phyloP scores from a whole-genome alignment of 1,140 invertebrate genomes.

The Zaprionus gabonicus region DNA sequence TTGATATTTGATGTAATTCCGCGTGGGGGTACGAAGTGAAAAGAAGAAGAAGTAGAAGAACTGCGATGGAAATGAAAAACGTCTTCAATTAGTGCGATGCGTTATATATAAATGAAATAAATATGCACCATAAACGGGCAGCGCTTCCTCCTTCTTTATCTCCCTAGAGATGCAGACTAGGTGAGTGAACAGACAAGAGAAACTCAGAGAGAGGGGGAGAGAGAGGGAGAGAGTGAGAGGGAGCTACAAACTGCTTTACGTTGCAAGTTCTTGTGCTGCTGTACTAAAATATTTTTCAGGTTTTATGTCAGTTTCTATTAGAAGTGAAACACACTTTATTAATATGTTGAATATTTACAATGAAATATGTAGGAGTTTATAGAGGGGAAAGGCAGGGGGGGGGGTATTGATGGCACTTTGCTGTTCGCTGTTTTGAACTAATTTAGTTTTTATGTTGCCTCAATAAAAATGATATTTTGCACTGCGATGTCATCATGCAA shows the following conservation, averaged over 20 bases:
- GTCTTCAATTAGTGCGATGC: slow-evolving; percentile 36
- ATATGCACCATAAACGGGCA: slow-evolving; percentile 33
- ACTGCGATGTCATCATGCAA: slow-evolving; percentile 14
- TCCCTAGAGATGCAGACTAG: not conserved
- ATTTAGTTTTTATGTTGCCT: slow-evolving; percentile 66
- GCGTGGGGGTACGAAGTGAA: slow-evolving; percentile 4
- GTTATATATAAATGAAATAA: slow-evolving; percentile 43
- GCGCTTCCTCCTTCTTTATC: not conserved
- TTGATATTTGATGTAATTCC: slow-evolving; percentile 74
- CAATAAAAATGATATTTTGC: slow-evolving; percentile 50
- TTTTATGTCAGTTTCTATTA: slow-evolving; percentile 59
- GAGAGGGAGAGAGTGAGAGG: too few species aligned
- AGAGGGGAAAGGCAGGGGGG: not conserved
- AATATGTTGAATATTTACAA: slow-evolving; percentile 26
- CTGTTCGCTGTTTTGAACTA: slow-evolving; percentile 42
- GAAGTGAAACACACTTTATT: slow-evolving; percentile 42
- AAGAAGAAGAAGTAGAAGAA: not conserved
- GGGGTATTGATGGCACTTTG: slow-evolving; percentile 22
- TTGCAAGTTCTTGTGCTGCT: slow-evolving; percentile 2
- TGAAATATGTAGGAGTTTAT: not conserved
- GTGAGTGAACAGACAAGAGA: too few species aligned
- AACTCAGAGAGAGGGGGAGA: too few species aligned
- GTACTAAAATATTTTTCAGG: slow-evolving; percentile 50
- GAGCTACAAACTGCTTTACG: slow-evolving; percentile 25
- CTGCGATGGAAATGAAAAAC: slow-evolving; percentile 43